phyloP scores from a whole-genome alignment of 2,113 vertebrate species.

The Chamaetylas fuelleborni region DNA sequence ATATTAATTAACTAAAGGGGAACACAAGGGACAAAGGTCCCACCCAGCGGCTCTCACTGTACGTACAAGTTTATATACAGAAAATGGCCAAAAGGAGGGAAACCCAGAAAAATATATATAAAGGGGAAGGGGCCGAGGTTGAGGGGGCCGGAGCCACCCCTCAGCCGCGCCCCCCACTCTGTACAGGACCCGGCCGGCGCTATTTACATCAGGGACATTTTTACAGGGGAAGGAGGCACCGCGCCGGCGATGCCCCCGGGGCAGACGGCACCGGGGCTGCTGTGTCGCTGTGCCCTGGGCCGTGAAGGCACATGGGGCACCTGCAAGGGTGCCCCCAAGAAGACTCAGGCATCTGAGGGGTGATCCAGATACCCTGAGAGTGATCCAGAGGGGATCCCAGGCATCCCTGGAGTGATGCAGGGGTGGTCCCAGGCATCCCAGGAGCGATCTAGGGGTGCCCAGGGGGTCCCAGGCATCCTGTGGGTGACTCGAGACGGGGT shows the following conservation, averaged over 20 bases:
- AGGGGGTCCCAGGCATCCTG: background rate
- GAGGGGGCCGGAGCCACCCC: background rate
- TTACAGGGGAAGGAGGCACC: background rate
- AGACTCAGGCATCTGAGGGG: background rate
- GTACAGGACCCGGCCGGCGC: background rate
- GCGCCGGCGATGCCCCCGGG: background rate
- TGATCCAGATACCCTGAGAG: background rate
- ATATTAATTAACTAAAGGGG: constrained; percentile 52
- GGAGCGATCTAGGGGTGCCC: background rate
- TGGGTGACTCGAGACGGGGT: background rate
- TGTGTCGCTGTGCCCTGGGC: background rate
- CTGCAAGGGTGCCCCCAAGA: background rate
- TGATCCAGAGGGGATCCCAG: background rate
- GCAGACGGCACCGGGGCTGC: background rate
- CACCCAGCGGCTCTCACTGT: background rate
- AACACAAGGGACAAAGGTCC: background rate
- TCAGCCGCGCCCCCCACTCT: background rate
- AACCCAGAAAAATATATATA: background rate
- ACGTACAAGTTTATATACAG: constrained; percentile 76
- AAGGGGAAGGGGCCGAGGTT: background rate
- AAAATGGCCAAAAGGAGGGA: constrained; percentile 35
- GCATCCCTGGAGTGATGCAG: background rate
- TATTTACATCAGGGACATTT: constrained; percentile 56
- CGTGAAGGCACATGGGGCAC: constrained; percentile 56
- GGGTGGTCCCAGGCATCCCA: background rate